Evolutionary conservation across 2,797 vertebrate genomes (phyloP).

Genomic region (Chromis chromis): DNA sequence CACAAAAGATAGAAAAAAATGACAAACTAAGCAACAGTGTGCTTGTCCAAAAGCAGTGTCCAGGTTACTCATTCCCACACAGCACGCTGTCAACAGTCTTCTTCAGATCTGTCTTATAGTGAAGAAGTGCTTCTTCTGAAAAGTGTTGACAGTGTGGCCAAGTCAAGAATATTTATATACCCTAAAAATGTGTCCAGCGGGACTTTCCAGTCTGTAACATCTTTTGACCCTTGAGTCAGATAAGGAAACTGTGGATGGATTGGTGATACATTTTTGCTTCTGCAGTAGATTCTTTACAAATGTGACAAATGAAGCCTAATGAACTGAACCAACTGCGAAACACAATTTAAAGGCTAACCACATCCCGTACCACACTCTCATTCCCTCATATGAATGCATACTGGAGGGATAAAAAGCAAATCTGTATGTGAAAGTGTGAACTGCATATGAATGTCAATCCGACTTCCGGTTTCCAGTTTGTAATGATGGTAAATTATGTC

Average conservation of each 20-base stretch:
- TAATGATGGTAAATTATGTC: too few relatives aligned
- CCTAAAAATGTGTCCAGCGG: not conserved
- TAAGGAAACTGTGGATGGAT: not conserved
- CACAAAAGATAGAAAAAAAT: slow-evolving; percentile 12
- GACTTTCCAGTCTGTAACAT: not conserved
- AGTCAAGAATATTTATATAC: not conserved
- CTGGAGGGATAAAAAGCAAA: too few relatives aligned
- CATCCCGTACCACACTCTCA: too few relatives aligned
- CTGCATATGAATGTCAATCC: too few relatives aligned
- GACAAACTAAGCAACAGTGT: slow-evolving; percentile 20
- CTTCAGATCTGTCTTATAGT: slow-evolving; percentile 9
- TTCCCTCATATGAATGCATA: too few relatives aligned
- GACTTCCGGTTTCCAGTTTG: too few relatives aligned
- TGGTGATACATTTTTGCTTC: not conserved
- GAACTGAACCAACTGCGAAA: not conserved
- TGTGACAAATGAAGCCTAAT: too few relatives aligned
- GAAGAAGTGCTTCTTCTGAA: not conserved
- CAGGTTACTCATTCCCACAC: slow-evolving; percentile 11
- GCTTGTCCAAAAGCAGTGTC: slow-evolving; percentile 21
- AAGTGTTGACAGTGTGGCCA: slow-evolving; percentile 21
- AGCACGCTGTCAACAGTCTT: slow-evolving; percentile 13
- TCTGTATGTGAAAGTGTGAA: too few relatives aligned
- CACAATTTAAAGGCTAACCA: too few relatives aligned
- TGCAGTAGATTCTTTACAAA: slow-evolving; percentile 2
- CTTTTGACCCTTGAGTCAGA: not conserved